Conservation (phyloP, 2,113 vertebrate species). For the Electrona antarctica region DNA sequence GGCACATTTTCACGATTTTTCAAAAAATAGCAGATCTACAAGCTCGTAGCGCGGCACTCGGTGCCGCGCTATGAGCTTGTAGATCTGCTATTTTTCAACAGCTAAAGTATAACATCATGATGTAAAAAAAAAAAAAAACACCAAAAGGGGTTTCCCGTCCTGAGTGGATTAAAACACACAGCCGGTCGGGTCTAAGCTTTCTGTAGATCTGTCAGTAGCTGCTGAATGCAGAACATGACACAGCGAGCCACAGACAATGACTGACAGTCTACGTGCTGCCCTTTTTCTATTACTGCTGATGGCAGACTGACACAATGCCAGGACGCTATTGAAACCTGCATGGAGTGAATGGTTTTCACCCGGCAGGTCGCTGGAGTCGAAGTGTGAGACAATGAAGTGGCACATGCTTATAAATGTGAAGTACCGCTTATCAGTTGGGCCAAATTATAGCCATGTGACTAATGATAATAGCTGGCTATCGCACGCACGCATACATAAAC, state of each 20-base stretch:
- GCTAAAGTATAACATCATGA: too few species aligned
- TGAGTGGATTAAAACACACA: constrained; percentile 33
- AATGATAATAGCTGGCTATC: neutral
- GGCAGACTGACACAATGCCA: constrained; percentile 64
- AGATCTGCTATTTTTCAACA: too few species aligned
- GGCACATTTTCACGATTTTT: too few species aligned
- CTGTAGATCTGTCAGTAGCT: constrained; percentile 11
- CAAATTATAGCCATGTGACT: neutral
- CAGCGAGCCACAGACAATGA: constrained; percentile 55
- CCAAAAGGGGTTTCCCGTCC: too few species aligned
- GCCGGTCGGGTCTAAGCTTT: constrained; percentile 24
- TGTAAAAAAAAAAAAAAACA: too few species aligned
- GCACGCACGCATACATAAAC: neutral
- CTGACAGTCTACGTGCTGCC: constrained; percentile 41
- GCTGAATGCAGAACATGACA: constrained; percentile 62
- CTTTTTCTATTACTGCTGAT: constrained; percentile 66
- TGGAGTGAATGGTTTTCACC: constrained; percentile 55
- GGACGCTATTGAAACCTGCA: constrained; percentile 43
- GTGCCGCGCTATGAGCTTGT: too few species aligned
- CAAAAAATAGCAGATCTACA: too few species aligned
- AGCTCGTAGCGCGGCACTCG: too few species aligned
- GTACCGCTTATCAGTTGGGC: neutral
- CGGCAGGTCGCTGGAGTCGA: constrained; percentile 57
- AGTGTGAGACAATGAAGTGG: constrained; percentile 33
- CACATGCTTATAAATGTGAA: constrained; percentile 8